A percentile compares a stretch with the other conserved stretches of the same genome.
phyloP scores from a whole-genome alignment of 2,797 vertebrate genomes.

The Ceyx erithaca region DNA sequence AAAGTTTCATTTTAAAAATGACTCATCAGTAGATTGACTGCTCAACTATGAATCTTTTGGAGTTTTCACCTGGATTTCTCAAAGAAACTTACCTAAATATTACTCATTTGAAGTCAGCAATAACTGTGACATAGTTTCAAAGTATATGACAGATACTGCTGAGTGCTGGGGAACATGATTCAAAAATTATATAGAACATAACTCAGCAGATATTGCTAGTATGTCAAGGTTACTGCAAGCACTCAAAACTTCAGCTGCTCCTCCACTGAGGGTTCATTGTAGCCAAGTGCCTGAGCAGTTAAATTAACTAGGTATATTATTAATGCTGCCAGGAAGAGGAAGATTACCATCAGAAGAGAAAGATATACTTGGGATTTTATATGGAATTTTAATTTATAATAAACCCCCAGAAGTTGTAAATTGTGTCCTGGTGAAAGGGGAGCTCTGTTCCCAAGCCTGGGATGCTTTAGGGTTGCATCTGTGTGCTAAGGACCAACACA shows the following conservation, averaged over 20 bases:
- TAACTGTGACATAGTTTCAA: neutral
- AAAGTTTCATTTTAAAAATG: neutral
- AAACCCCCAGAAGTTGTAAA: neutral
- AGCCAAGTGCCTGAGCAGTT: neutral
- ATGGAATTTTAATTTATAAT: neutral
- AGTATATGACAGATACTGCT: neutral
- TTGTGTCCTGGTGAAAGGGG: neutral
- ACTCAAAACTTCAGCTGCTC: neutral
- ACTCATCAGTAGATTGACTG: neutral
- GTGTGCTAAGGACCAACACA: neutral
- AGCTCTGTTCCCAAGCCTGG: neutral
- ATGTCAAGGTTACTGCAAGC: neutral
- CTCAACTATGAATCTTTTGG: neutral
- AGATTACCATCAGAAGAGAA: neutral
- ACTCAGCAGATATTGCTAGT: slow-evolving; percentile 8
- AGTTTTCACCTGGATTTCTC: slow-evolving; percentile 8
- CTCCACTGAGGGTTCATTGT: neutral
- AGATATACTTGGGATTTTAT: fast-evolving
- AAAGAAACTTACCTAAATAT: neutral
- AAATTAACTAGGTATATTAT: neutral
- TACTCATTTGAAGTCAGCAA: neutral
- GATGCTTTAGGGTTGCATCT: neutral
- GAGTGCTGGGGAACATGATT: neutral
- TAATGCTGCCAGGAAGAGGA: neutral
- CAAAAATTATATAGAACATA: slow-evolving; percentile 13